A percentile compares a stretch with the other conserved stretches of the same genome.
Conservation (phyloP, 2,888 invertebrate genomes). For the Xylophagus ater region DNA sequence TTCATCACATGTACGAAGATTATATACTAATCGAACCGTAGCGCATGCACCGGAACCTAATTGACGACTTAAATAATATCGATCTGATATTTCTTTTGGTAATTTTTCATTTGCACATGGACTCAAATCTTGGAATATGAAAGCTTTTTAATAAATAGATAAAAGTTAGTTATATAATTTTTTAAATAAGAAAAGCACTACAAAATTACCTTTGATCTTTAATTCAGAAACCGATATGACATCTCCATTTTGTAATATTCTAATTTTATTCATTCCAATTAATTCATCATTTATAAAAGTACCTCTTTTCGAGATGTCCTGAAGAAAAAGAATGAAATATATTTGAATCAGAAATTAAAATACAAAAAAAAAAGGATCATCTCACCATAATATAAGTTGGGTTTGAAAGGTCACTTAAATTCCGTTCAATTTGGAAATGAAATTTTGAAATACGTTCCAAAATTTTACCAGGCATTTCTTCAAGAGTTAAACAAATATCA, state of each 20-base stretch:
- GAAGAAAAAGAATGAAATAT: too few relatives aligned
- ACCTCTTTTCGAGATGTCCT: conserved; percentile 73
- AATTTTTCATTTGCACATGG: conserved; percentile 47
- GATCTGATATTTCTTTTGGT: conserved; percentile 51
- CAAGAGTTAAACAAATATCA: conserved; percentile 34
- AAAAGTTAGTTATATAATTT: conserved; percentile 4
- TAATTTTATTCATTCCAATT: conserved; percentile 58
- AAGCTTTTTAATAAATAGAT: conserved; percentile 51
- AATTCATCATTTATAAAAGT: conserved; percentile 66
- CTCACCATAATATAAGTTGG: conserved; percentile 37
- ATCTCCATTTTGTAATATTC: conserved; percentile 58
- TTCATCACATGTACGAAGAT: conserved; percentile 54
- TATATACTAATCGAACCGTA: conserved; percentile 62
- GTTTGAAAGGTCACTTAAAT: conserved; percentile 31
- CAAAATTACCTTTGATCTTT: conserved; percentile 44
- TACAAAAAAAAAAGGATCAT: background rate
- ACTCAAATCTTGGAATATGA: conserved; percentile 56
- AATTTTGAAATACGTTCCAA: conserved; percentile 41
- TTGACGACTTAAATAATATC: conserved; percentile 61
- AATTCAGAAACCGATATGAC: conserved; percentile 58
- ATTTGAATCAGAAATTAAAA: too few relatives aligned
- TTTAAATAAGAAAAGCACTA: too few relatives aligned
- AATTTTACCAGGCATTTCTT: conserved; percentile 31
- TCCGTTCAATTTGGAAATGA: conserved; percentile 41
- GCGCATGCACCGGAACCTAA: conserved; percentile 80